Evolutionary conservation across 2,888 invertebrate genomes (phyloP), one percentile per base, ranked within the genome.

Genomic region (Smittia sp.): DNA sequence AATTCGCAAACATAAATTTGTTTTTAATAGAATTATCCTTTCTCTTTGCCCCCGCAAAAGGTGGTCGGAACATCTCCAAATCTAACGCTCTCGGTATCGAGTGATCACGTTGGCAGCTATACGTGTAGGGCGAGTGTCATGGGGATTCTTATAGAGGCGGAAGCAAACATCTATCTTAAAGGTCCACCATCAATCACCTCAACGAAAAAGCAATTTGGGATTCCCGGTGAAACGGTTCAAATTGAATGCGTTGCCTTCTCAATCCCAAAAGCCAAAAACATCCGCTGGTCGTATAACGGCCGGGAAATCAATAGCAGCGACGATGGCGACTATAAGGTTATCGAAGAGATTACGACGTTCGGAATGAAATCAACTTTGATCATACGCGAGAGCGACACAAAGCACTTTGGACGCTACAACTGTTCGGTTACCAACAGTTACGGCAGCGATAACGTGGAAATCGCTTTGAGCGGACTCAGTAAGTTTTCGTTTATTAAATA

Each of bases 381-480:
- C 77, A 93, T 97, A 77, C 85, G 92, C 70, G 92, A 94, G 79
- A 93, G 94, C 52, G 90, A 91, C 79, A 88, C 91, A 27, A 88
- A 88, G 77, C 96, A 97, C 81, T 97, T 95, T 79, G 96, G 96
- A 62, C 86, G 89, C 77, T 97, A 96, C 85, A 96, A 95, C 83
- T 97, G 97, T 82, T 93, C 94, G 68, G 95, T 96, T 25, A 89
- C 90, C 68, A 97, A 97, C 81, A 90, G 91, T 76, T 96, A 93
- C 77, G 97, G 97, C 58, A 89, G 89, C 76, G 95, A 93, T 80
- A 88, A 90, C 67, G 87, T 91, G 77, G 90, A 93, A 80, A 96
- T 97, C 76, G 87, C 88, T 75, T 85, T 97, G 76, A 89, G 88
- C 80, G 91, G 94, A 76, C 93, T 93, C 85, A 93, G 96, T 96